Conservation (phyloP, 2,888 invertebrate species). For the Eumacrocentrus americanus region DNA sequence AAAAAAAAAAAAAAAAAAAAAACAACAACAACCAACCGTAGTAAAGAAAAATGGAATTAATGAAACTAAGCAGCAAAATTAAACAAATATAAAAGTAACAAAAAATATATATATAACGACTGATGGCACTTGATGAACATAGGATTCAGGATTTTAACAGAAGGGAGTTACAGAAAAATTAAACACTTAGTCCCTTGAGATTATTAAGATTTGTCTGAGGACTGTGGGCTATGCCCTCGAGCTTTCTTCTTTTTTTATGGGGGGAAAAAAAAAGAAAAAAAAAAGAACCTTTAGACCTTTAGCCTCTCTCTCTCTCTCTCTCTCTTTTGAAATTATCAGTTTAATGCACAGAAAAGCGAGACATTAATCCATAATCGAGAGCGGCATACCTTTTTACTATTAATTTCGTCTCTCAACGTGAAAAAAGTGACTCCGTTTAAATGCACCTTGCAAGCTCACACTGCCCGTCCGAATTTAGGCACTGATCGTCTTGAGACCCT, state of each 20-base stretch:
- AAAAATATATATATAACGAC: slow-evolving; percentile 34
- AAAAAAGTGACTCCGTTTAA: slow-evolving; percentile 32
- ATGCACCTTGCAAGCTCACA: slow-evolving; percentile 51
- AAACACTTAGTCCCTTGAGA: not conserved
- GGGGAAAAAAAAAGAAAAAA: slow-evolving; percentile 9
- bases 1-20: too few relatives aligned
- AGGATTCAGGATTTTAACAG: slow-evolving; percentile 37
- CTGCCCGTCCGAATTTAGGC: slow-evolving; percentile 50
- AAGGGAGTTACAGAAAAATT: slow-evolving; percentile 13
- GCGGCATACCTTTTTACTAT: slow-evolving; percentile 24
- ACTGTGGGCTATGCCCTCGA: slow-evolving; percentile 38
- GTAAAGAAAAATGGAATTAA: slow-evolving; percentile 26
- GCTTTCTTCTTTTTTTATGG: slow-evolving; percentile 42
- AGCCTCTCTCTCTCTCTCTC: slow-evolving; percentile 22
- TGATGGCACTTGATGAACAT: slow-evolving; percentile 38
- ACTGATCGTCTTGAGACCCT: slow-evolving; percentile 31
- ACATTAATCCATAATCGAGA: not conserved
- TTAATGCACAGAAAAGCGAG: not conserved
- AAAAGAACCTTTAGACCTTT: slow-evolving; percentile 6
- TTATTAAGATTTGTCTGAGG: slow-evolving; percentile 21
- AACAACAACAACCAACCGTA: too few relatives aligned
- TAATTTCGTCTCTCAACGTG: slow-evolving; percentile 8
- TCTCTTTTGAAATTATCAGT: not conserved
- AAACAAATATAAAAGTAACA: slow-evolving; percentile 19
- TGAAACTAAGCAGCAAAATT: slow-evolving; percentile 30